Base-by-base conservation (phyloP, 2,888 invertebrate species). In the Anthrax anthrax region DNA sequence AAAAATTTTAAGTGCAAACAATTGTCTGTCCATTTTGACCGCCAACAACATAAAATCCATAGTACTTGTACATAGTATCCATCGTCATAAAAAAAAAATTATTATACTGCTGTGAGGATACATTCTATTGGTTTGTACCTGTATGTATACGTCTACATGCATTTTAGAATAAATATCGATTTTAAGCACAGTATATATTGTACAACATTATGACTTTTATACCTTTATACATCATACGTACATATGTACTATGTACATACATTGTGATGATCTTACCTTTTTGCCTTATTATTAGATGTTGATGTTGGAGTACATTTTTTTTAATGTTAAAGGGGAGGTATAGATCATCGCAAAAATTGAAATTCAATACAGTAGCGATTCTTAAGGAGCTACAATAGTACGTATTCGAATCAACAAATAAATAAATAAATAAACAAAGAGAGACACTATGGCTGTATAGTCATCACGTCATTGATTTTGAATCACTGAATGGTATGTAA, bases 1-100 rank as follows among this genome's bases (percentile, higher is more conserved):
- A 65, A 66, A 65, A 66, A 66, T 65, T 64, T 65, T 66, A 66
- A 66, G 65, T 66, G 65, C 67, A 66, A 66, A 66, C 65, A 66
- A 66, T 63, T 64, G 64, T 64, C 60, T 58, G 60, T 60, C 60
- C 60, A 62, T 62, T 62, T 63, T 59, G 61, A 59, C 57, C 59
- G 60, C 58, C 61, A 57, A 52, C 57, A 56, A 58, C 59, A 38
- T 46, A 18, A 16, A 18, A 37, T 32, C 8, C 23, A 14, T 2
- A 4, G 13, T 37, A 37, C 16, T 2, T 37, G 6, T 37, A 37
- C 9, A 37, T 37, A 37, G 29, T 32, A 12, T 32, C 3, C 29
- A 32, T 4, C 12, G 12, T 32, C 12, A 32, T 32, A 8, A 32
- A 32, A 32, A 12, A 32, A 9, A 12, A 32, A 32, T 3, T 12